Evolutionary conservation across 2,113 vertebrate genomes (phyloP).

Genomic region (Sakesphorus luctuosus): DNA sequence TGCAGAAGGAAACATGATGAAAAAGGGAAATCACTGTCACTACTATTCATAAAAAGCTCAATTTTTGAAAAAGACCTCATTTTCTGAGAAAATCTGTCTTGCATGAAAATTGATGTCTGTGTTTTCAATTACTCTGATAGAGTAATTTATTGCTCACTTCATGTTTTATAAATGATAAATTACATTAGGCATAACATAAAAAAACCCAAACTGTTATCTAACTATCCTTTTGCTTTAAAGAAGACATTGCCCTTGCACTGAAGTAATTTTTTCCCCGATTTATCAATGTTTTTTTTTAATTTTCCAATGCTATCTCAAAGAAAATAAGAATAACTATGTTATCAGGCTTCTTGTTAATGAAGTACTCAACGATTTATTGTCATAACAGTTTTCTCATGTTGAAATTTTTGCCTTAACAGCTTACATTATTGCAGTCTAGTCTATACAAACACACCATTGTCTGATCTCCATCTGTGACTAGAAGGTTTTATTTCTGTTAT

Average conservation of each 20-base stretch:
- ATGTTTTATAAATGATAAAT: not conserved
- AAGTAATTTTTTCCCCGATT: not conserved
- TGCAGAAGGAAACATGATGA: not conserved
- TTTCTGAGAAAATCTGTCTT: not conserved
- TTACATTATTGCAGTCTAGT: constrained; percentile 21
- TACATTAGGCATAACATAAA: not conserved
- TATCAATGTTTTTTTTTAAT: not conserved
- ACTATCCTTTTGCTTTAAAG: not conserved
- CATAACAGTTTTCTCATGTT: constrained; percentile 41
- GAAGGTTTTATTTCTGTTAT: not conserved
- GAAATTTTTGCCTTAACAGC: constrained; percentile 39
- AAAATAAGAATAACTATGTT: not conserved
- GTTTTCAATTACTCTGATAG: not conserved
- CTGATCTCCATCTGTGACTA: constrained; percentile 31
- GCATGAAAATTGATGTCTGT: not conserved
- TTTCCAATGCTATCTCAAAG: not conserved
- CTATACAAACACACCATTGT: not conserved
- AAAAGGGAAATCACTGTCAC: not conserved
- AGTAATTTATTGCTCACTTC: not conserved
- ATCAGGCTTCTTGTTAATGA: constrained; percentile 7
- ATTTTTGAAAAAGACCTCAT: not conserved
- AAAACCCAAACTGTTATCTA: not conserved
- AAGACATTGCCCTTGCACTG: not conserved
- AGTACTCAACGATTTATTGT: constrained; percentile 44
- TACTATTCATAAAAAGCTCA: not conserved